Base-by-base conservation (phyloP, 2,888 invertebrate genomes). In the Chymomyza procnemis region DNA sequence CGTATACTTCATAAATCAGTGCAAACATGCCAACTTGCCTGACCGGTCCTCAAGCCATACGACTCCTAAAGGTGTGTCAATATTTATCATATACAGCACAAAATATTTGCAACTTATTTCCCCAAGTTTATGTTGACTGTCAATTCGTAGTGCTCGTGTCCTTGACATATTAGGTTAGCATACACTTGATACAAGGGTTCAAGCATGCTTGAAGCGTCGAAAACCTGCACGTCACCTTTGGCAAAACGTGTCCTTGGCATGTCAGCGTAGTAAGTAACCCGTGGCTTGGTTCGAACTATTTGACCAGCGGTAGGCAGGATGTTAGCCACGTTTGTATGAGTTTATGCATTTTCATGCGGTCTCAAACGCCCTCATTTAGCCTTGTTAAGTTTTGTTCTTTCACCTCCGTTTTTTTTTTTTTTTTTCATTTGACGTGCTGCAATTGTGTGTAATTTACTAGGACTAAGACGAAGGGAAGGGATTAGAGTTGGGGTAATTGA, bases 21-120 rank as follows among this genome's bases (percentile, higher is more conserved):
- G 64, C 68, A 64, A 79, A 71, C 71, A 74, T 75, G 78, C 73
- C 67, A 74, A 55, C 22, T 66, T 59, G 12, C 57, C 61, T 57
- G 21, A 21, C 22, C 22, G 19, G 66, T 68, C 79, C 79, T 76
- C 34, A 34, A 34, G 12, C 12, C 9, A 9, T 12, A 1, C 1
- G 12, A 2, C 12, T 41, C 6, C 34, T 3, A 55, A 63, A 71
- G 67, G 60, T 69, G 34, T 64, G 80, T 75, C 85, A 74, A 85
- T 76, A 80, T 80, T 80, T 76, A 78, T 65, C 52, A 41, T 67
- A 48, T 26, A 26, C 1, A 26, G 1, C 52, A 66, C n/a, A n/a
- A 74, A 73, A 61, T 71, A 68, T 83, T 82, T 85, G 70, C 80
- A 79, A 67, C 73, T 68, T 48, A 64, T 74, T 70, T 67, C n/a